Evolutionary conservation across 2,797 vertebrate species (phyloP), one percentile per base, ranked within the genome.

Genomic region (Clarias fuscus): DNA sequence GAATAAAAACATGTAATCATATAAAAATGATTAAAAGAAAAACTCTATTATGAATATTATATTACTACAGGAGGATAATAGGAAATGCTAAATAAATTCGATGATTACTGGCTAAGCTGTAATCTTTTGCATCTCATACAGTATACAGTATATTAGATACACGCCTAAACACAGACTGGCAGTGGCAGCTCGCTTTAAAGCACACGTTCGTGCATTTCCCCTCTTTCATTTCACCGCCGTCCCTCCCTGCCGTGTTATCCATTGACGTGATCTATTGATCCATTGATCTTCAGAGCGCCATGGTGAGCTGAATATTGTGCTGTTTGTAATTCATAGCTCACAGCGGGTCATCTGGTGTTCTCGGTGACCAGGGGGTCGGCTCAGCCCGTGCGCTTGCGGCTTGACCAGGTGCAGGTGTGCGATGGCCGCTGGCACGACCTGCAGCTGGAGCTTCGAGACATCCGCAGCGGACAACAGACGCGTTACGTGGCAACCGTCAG

Each of bases 351-450:
- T 91, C 94, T 99, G 82, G 97, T 97, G 84, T 97, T 99, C 93
- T 95, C 94, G 0, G 96, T 99, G 90, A 96, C 94, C 84, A 95
- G 95, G 2, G 96, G 96, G 5, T 94, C 96, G 0, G 95, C 96
- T 62, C 96, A 92, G 83, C 94, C 95, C 8, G 96, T 96, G 88
- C 96, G 95, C 78, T 94, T 99, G 86, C 94, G 97, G 30, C 93
- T 99, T 92, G 97, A 99, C 92, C 97, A 98, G 92, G 96, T 97
- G 91, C 95, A 90, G 83, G 96, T 99, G 92, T 97, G 95, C 18
- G 98, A 99, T 20, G 98, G 98, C 43, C 95, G 85, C n/a, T 99
- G 98, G 98, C 98, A 99, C 0, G 97, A 99, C 92, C 94, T 99
- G 64, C 97, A 97, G 91, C 94, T 99, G 90, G 97, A 99, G 92